These are phyloP conservation scores for Formica exsecta DNA, from an alignment of 1,140 invertebrate species.

Conservation along the genomic window DNA sequence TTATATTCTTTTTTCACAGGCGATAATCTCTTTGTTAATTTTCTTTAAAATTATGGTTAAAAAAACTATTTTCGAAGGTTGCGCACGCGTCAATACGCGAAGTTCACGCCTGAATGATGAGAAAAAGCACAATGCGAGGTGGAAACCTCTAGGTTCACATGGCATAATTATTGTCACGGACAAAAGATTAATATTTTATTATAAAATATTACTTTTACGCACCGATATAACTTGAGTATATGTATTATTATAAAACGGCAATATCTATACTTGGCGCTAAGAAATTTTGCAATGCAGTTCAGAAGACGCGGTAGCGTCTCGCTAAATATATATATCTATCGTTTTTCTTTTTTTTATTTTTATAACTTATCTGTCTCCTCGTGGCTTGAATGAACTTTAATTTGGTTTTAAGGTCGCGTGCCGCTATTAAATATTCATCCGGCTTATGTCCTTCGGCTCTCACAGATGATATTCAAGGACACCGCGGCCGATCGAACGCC, in stretches of 20 bases:
- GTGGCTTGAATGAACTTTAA: conserved; percentile 52
- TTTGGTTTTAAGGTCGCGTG: conserved; percentile 19
- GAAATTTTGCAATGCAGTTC: background rate
- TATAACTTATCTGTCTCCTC: background rate
- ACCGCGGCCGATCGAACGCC: conserved; percentile 71
- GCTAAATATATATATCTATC: no score
- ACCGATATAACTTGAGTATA: background rate
- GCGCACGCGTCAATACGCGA: conserved; percentile 27
- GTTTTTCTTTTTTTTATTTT: no score
- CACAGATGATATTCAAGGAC: conserved; percentile 74
- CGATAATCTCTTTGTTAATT: conserved; percentile 11
- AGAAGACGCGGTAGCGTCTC: no score
- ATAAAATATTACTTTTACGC: conserved; percentile 2
- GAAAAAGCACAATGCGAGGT: conserved; percentile 28
- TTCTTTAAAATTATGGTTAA: conserved; percentile 1
- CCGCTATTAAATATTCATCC: conserved; percentile 54
- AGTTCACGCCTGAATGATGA: conserved; percentile 35
- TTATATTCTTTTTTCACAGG: background rate
- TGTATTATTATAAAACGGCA: background rate
- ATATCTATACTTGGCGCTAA: background rate
- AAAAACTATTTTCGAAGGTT: conserved; percentile 43
- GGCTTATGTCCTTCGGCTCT: conserved; percentile 67
- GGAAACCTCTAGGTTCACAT: conserved; percentile 12
- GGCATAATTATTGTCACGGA: background rate
- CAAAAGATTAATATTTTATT: conserved; percentile 7